Evolutionary conservation across 2,888 invertebrate species (phyloP).

Genomic region (Oxyteleia sp.): DNA sequence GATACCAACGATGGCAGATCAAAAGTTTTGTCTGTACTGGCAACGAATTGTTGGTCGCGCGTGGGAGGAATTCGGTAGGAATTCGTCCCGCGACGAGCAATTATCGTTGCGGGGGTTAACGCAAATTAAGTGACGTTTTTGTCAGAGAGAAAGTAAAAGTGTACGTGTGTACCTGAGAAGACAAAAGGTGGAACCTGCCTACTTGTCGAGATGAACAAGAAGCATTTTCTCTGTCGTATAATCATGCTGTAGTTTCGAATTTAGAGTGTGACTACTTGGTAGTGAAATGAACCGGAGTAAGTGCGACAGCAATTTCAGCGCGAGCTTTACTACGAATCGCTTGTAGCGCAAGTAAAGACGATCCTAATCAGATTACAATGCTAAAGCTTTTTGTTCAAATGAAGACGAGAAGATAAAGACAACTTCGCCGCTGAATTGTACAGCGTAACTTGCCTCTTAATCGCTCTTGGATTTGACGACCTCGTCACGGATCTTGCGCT

Average conservation of each 20-base stretch:
- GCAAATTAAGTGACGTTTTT: not conserved
- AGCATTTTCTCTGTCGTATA: conserved; percentile 40
- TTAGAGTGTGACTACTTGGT: conserved; percentile 86
- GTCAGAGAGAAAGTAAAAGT: conserved; percentile 25
- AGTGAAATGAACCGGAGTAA: conserved; percentile 78
- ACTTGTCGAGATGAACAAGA: conserved; percentile 78
- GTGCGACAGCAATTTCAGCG: conserved; percentile 58
- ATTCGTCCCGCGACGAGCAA: conserved; percentile 2
- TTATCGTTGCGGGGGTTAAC: not conserved
- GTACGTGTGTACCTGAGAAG: conserved; percentile 22
- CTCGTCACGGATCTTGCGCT: conserved; percentile 83
- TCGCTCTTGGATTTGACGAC: conserved; percentile 86
- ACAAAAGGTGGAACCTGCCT: conserved; percentile 25
- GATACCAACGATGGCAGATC: conserved; percentile 48
- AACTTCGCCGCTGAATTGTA: conserved; percentile 8
- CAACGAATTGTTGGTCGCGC: not conserved
- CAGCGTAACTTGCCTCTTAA: conserved; percentile 6
- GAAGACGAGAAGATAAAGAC: conserved; percentile 25
- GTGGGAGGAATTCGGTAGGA: not conserved
- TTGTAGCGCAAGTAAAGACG: conserved; percentile 20
- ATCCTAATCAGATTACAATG: conserved; percentile 43
- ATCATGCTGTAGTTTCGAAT: conserved; percentile 82
- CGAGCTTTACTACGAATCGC: conserved; percentile 21
- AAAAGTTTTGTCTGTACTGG: conserved; percentile 11
- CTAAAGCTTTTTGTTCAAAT: conserved; percentile 37